phyloP scores from a whole-genome alignment of 2,113 vertebrate genomes.

The Todiramphus chloris region DNA sequence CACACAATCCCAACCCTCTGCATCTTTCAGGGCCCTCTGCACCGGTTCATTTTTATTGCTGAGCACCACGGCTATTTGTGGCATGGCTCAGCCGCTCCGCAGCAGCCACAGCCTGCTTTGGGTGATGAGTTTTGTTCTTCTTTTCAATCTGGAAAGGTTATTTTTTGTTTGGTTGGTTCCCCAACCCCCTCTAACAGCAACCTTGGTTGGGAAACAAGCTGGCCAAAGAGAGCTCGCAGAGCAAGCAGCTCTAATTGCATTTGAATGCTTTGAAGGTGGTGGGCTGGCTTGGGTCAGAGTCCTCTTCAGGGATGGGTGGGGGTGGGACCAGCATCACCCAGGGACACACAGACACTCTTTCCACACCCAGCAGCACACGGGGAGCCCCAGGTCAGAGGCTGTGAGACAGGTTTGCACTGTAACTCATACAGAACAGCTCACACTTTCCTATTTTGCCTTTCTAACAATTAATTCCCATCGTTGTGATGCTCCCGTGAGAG shows the following conservation, averaged over 20 bases:
- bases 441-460: background rate
- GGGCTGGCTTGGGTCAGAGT: background rate
- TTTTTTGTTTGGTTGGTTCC: background rate
- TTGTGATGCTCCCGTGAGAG: fast-evolving
- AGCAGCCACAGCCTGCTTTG: background rate
- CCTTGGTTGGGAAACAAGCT: background rate
- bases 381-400: background rate
- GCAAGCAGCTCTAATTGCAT: background rate
- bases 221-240: background rate
- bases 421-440: background rate
- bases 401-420: background rate
- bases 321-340: background rate
- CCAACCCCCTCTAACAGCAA: background rate
- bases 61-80: background rate
- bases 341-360: background rate
- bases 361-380: fast-evolving
- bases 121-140: background rate
- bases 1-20: background rate
- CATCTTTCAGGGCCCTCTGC: background rate
- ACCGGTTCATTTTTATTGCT: background rate
- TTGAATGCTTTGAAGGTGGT: background rate
- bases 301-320: background rate
- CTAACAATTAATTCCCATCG: background rate
- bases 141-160: background rate
- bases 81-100: background rate